A percentile compares a stretch with the other conserved stretches of the same genome.
Evolutionary conservation across 2,888 invertebrate species (phyloP).

Genomic region (Acanthococcus lagerstroemiae): DNA sequence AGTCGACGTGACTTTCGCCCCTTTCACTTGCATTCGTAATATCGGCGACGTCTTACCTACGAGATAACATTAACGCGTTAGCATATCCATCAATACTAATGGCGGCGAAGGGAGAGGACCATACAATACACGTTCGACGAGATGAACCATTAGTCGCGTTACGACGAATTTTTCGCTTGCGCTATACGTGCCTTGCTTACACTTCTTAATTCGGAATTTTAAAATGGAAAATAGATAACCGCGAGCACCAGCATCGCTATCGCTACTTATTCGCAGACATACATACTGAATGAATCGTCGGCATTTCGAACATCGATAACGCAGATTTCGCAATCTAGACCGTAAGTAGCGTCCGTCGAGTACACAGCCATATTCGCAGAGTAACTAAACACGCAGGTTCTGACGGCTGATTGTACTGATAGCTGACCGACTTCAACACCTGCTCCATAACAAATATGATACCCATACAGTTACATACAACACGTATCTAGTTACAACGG

Average conservation of each 20-base stretch:
- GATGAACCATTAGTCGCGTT: too few relatives aligned
- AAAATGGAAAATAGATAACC: too few relatives aligned
- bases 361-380: constrained; percentile 86
- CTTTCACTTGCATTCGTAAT: constrained; percentile 31
- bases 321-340: constrained; percentile 79
- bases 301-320: constrained; percentile 63
- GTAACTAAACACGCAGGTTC: constrained; percentile 85
- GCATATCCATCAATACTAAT: neutral
- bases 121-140: neutral
- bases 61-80: neutral
- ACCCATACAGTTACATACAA: too few relatives aligned
- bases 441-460: constrained; percentile 35
- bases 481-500: constrained; percentile 5
- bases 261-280: too few relatives aligned
- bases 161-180: too few relatives aligned
- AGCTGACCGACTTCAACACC: constrained; percentile 58
- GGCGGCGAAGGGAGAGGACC: neutral
- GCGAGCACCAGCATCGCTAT: too few relatives aligned
- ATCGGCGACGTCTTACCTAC: constrained; percentile 31
- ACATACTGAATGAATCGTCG: constrained; percentile 33
- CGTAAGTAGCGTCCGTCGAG: constrained; percentile 87
- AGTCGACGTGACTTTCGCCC: constrained; percentile 72
- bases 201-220: too few relatives aligned
- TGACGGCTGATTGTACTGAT: constrained; percentile 66
- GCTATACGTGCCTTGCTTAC: too few relatives aligned